phyloP scores from a whole-genome alignment of 2,888 invertebrate genomes.

The Cyclophora albipunctata region DNA sequence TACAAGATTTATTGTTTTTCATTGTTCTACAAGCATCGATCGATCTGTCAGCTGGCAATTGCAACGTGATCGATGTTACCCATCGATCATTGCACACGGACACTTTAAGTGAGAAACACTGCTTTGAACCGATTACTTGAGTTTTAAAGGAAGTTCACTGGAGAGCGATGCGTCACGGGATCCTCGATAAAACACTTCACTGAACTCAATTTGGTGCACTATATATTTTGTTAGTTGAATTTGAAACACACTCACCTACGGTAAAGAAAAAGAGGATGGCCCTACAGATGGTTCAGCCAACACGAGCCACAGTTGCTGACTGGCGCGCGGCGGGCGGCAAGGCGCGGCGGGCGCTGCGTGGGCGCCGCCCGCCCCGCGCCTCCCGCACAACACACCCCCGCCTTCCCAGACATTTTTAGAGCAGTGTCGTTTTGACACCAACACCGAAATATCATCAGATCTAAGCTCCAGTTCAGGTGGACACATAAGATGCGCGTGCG shows the following conservation, averaged over 20 bases:
- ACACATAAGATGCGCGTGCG: conserved; percentile 17
- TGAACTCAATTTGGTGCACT: conserved; percentile 29
- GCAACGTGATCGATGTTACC: too few species aligned
- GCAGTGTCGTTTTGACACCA: conserved; percentile 72
- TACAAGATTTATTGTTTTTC: too few species aligned
- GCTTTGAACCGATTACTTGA: too few species aligned
- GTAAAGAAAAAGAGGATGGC: conserved; percentile 69
- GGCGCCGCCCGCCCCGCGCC: conserved; percentile 43
- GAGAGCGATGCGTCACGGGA: conserved; percentile 33
- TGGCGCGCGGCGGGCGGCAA: conserved; percentile 69
- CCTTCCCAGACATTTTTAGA: conserved; percentile 66
- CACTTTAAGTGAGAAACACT: too few species aligned
- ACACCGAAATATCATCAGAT: conserved; percentile 69
- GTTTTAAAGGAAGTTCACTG: too few species aligned
- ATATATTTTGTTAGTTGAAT: conserved; percentile 33
- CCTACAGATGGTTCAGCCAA: conserved; percentile 79
- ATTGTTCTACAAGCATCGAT: too few species aligned
- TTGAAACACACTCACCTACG: conserved; percentile 67
- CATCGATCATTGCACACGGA: too few species aligned
- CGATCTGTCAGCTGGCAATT: too few species aligned
- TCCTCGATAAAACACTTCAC: conserved; percentile 57
- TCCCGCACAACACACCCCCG: conserved; percentile 27
- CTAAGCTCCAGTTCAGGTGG: conserved; percentile 44
- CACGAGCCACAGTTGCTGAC: conserved; percentile 74
- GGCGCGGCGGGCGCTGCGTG: conserved; percentile 64